Conservation (phyloP, 2,797 vertebrate species). For the Phrynocephalus vlangalii region DNA sequence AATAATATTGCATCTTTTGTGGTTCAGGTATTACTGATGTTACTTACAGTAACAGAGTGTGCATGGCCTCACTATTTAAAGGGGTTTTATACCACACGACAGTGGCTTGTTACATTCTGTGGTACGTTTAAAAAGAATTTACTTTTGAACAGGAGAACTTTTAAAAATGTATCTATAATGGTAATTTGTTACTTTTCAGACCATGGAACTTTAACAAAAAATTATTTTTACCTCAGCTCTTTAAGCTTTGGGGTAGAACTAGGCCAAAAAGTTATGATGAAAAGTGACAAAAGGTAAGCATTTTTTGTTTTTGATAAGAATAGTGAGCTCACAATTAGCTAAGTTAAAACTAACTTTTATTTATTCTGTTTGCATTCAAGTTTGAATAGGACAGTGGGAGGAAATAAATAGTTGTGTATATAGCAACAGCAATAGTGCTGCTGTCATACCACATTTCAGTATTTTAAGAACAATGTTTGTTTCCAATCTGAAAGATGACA, state of each 20-base stretch:
- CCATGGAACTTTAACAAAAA: not conserved
- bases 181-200: too few species aligned
- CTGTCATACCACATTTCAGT: too few species aligned
- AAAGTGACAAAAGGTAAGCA: not conserved
- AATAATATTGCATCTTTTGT: not conserved
- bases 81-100: not conserved
- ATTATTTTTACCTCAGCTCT: not conserved
- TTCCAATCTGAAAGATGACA: conserved; percentile 55
- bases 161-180: too few species aligned
- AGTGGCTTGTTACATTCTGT: not conserved
- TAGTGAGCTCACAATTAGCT: not conserved
- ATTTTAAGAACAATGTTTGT: not conserved
- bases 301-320: not conserved
- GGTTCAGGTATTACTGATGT: not conserved
- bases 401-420: not conserved
- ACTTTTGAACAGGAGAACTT: not conserved
- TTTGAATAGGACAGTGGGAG: not conserved
- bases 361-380: not conserved
- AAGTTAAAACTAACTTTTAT: not conserved
- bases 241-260: not conserved
- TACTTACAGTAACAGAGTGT: not conserved
- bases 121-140: not conserved
- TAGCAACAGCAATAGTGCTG: not conserved
- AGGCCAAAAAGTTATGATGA: not conserved
- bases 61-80: not conserved